Evolutionary conservation across 2,888 invertebrate species (phyloP), one percentile per base, ranked within the genome.

Genomic region (Archaeoteleia sp.): DNA sequence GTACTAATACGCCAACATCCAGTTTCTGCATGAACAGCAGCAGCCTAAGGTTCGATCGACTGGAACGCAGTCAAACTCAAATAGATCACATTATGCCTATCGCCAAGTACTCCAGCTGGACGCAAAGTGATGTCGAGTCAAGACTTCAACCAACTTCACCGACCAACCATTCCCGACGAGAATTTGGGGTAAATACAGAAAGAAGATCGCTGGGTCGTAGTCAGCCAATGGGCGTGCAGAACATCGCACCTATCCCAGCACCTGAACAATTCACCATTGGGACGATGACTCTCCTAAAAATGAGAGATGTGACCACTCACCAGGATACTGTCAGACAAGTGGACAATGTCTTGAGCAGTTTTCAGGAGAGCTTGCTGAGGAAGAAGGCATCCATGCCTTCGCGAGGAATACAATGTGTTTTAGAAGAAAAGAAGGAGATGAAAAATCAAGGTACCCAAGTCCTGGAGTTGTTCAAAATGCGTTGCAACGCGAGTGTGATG

Each of bases 231-330:
- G 67, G 77, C 15, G 75, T 80, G 2, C 43, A 61, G 32, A 45
- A 55, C 14, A 57, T 70, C 7, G 7, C 15, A 7, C 66, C 58
- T 3, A n/a, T 2, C 6, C 54, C 39, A 14, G 37, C 43, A 14
- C 14, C 34, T 0, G 17, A 75, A 20, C 75, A 68, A 63, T 67
- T 42, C 20, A 70, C 70, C 14, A 71, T 32, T 12, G 72, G 74
- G 0, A 78, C 78, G 0, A 68, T 66, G 35, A 86, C 87, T 5
- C 74, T 71, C 27, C 63, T 88, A 1, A 82, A 76, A 49, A 87
- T 87, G 58, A 82, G 83, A 49, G 75, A 81, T 12, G 34, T 84
- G 4, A 51, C 74, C 15, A 78, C 77, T 35, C 53, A 68, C 1
- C 74, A 77, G 9, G 83, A 85, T 10, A 65, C 79, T 1, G 71